Evolutionary conservation across 2,888 invertebrate species (phyloP), one percentile per base, ranked within the genome.

Genomic region (Lacanobia oleracea): DNA sequence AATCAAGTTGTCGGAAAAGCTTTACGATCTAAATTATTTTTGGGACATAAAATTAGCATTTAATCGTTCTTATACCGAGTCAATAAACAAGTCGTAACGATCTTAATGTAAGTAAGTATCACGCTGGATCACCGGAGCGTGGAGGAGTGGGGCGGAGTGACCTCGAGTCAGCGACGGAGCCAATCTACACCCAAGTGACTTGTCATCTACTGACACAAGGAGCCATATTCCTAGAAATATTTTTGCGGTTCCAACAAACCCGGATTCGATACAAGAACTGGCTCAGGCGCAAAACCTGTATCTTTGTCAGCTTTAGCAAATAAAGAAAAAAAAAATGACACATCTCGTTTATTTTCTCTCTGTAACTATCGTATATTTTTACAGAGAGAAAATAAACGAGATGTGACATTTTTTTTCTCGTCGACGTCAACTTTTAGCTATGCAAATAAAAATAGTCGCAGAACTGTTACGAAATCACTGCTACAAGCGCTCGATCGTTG

Each of bases 101-200:
- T 75, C 48, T 54, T 57, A 76, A 81, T 74, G 69, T 78, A 75
- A 69, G 72, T 85, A 70, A 77, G 84, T 86, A 75, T 76, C 76
- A 68, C 79, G 79, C 70, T 65, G 65, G 80, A 81, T 71, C 85
- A 71, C 69, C 82, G 85, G 75, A 85, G 85, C 84, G 84, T 85
- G 75, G 82, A 79, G 77, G 76, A 78, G 85, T 80, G 76, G 72
- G 79, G 85, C 69, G 59, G 63, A 70, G 54, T 70, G 83, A 77
- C 77, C 75, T 71, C 85, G 85, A 80, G 79, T 70, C 67, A 48
- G 62, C 75, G 53, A 51, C 82, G 51, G 43, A 64, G 79, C 72
- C 68, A 27, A 83, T 85, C 75, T 77, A 75, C 45, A 79, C 66
- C 75, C 66, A 72, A 69, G 37, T 37, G 60, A 71, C 73, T 78